Evolutionary conservation across 1,140 invertebrate species (phyloP).

Genomic region (Armadillidium nasatum): DNA sequence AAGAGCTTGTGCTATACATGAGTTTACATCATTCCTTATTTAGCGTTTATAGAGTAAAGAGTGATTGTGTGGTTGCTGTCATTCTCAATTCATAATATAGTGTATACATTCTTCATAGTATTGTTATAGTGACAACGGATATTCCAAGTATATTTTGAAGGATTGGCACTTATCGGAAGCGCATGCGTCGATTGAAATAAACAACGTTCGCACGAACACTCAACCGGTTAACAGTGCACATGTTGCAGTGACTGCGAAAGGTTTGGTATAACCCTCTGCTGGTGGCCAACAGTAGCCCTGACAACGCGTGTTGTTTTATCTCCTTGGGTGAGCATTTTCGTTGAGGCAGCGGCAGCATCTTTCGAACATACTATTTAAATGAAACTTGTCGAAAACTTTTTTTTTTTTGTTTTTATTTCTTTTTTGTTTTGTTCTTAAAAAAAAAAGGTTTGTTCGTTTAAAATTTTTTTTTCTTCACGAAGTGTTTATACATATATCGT

Average conservation of each 20-base stretch:
- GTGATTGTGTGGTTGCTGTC: background rate
- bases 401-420: no score
- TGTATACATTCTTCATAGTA: background rate
- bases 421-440: no score
- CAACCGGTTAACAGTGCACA: background rate
- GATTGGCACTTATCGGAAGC: background rate
- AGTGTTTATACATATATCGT: no score
- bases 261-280: background rate
- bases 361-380: background rate
- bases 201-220: background rate
- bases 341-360: background rate
- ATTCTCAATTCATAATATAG: background rate
- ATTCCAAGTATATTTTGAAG: background rate
- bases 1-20: background rate
- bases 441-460: no score
- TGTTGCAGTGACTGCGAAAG: background rate
- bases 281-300: conserved; percentile 1
- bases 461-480: no score
- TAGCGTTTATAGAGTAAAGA: background rate
- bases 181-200: background rate
- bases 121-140: background rate
- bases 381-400: background rate
- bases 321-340: background rate
- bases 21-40: background rate
- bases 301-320: background rate